These are phyloP conservation scores for Myrmophylax atrothorax DNA, from an alignment of 2,113 vertebrate genomes.

Conservation along the genomic window DNA sequence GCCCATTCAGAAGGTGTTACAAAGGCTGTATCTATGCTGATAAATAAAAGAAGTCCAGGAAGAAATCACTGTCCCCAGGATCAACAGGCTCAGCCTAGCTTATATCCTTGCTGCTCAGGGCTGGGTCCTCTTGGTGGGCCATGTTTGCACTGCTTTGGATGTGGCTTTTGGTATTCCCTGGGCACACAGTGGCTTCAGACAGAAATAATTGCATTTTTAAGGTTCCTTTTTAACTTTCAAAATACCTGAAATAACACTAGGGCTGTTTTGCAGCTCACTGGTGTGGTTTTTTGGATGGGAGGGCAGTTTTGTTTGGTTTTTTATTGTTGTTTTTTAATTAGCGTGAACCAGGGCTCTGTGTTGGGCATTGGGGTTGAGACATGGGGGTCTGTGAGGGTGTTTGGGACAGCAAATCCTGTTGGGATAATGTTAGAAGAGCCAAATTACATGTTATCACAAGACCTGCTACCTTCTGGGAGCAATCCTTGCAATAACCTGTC, in stretches of 20 bases:
- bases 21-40: neutral
- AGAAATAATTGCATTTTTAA: neutral
- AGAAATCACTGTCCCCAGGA: neutral
- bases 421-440: neutral
- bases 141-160: neutral
- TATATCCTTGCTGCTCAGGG: neutral
- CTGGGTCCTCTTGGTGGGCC: neutral
- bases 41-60: neutral
- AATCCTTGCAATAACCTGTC: neutral
- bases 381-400: neutral
- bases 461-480: neutral
- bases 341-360: rapidly evolving
- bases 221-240: neutral
- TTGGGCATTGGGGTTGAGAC: neutral
- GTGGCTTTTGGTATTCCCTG: neutral
- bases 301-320: neutral
- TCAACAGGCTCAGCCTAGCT: neutral
- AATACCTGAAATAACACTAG: neutral
- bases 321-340: neutral
- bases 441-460: neutral
- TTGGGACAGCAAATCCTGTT: neutral
- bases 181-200: neutral
- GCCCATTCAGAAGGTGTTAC: neutral
- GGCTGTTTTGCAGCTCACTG: neutral
- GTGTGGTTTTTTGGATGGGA: neutral